Evolutionary conservation across 1,140 invertebrate species (phyloP).

Genomic region (Solenopsis invicta): DNA sequence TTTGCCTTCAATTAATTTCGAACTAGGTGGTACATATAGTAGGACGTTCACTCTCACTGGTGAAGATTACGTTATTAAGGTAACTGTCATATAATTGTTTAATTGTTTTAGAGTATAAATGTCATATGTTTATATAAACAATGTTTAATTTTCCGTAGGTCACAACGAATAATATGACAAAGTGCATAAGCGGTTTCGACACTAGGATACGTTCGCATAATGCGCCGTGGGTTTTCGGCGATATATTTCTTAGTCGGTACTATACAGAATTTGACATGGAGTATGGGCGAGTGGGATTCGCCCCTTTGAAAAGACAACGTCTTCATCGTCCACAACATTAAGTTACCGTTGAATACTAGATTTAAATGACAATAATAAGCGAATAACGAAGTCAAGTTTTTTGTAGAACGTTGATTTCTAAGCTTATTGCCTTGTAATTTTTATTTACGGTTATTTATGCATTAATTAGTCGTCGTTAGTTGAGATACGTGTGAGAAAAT

Average conservation of each 20-base stretch:
- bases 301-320: neutral
- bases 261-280: neutral
- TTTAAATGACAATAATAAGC: no score
- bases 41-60: slow-evolving; percentile 91
- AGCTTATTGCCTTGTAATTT: no score
- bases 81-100: slow-evolving; percentile 84
- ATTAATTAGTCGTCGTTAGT: no score
- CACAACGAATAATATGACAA: neutral
- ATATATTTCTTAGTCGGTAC: neutral
- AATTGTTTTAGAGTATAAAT: slow-evolving; percentile 20
- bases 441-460: no score
- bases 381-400: no score
- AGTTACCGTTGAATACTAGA: no score
- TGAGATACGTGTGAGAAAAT: no score
- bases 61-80: slow-evolving; percentile 95
- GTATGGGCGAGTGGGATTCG: neutral
- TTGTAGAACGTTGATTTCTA: no score
- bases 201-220: neutral
- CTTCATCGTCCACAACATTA: no score
- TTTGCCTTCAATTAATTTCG: slow-evolving; percentile 94
- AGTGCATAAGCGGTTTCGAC: neutral
- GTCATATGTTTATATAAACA: neutral
- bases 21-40: slow-evolving; percentile 90
- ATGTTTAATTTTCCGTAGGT: slow-evolving; percentile 85
- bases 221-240: neutral